These are phyloP conservation scores for Ploceus nigricollis DNA, from an alignment of 2,113 vertebrate species.

Conservation along the genomic window DNA sequence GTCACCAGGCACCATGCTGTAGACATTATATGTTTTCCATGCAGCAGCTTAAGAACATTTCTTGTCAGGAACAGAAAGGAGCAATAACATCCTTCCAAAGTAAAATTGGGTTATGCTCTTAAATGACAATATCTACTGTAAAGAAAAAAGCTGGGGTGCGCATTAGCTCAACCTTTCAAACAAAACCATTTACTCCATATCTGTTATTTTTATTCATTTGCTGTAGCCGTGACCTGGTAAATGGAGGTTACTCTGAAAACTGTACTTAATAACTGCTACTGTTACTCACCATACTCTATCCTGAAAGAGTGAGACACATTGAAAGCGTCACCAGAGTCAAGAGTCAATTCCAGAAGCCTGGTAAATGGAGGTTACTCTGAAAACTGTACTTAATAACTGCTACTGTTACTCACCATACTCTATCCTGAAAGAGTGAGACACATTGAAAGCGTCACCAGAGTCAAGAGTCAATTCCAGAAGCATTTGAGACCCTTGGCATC, in stretches of 20 bases:
- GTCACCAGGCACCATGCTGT: neutral
- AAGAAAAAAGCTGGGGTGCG: neutral
- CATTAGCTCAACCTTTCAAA: neutral
- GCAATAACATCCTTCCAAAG: neutral
- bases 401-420: neutral
- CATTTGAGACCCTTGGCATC: neutral
- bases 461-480: neutral
- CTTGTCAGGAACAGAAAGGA: neutral
- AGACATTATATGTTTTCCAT: neutral
- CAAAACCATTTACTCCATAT: neutral
- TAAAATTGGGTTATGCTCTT: neutral
- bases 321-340: neutral
- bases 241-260: neutral
- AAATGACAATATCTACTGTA: neutral
- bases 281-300: neutral
- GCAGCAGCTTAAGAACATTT: neutral
- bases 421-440: neutral
- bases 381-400: conserved; percentile 10
- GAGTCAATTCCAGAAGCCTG: neutral
- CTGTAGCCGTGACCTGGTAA: neutral
- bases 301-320: neutral
- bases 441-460: neutral
- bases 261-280: neutral
- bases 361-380: neutral
- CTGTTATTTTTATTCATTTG: neutral